Base-by-base conservation (phyloP, 2,797 vertebrate genomes). In the Pampus argenteus region DNA sequence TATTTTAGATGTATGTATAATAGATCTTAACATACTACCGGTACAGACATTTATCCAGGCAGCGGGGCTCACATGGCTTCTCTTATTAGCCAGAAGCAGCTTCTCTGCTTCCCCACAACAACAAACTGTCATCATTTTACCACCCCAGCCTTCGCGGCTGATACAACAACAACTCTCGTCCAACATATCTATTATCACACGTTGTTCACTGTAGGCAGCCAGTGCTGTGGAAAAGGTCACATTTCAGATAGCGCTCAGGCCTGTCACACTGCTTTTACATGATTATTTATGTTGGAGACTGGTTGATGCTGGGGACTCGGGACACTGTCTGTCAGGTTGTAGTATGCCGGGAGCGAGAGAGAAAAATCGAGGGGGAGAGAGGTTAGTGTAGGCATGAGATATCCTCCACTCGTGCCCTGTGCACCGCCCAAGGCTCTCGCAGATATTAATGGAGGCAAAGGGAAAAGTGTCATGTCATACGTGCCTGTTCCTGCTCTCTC, bases 401-500 rank as follows among this genome's bases (percentile, higher is more conserved):
- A 74, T 72, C 68, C 58, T 64, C 65, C 76, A 72, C 82, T 82
- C 74, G 45, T 83, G 78, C 71, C 67, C 62, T 18, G 63, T 47
- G 57, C 44, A 58, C 49, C 22, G 74, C 89, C 78, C 10, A 34
- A 51, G 89, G 89, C 83, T 80, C 52, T 68, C 31, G 47, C 76
- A 75, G 86, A 85, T 82, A 80, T 83, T 89, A 87, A 89, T 82
- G 81, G 81, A 89, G 76, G 70, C 71, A 59, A 76, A 81, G 62
- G 80, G 56, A 71, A 84, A 91, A 88, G 78, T 74, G 70, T 81
- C 76, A 52, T 48, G 78, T 73, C 78, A 78, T 68, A 71, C 28
- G 15, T n/a, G 64, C 54, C 23, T 78, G 69, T 76, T 77, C 54
- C 31, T 61, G 25, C 40, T 72, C 45, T 11, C 47, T 61, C 61